Conservation (phyloP, 2,797 vertebrate species). For the Squalus acanthias region DNA sequence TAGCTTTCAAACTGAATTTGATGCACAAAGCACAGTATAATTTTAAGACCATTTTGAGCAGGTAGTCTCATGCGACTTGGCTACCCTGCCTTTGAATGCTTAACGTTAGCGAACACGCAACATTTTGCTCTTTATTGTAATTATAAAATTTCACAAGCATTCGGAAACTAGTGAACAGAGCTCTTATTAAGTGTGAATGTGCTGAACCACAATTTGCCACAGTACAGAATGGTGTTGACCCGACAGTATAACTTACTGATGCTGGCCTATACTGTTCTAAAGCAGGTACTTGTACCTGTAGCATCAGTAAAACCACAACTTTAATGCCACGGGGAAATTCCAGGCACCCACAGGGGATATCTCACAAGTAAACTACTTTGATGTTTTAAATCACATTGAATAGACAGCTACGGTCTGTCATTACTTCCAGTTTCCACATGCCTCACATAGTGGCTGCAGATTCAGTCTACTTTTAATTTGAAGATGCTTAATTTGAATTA, state of each 20-base stretch:
- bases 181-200: background rate
- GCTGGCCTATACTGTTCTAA: background rate
- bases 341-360: too few species aligned
- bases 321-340: background rate
- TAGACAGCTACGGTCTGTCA: background rate
- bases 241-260: background rate
- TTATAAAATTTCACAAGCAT: background rate
- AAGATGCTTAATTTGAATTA: background rate
- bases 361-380: too few species aligned
- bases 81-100: background rate
- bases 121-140: background rate
- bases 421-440: background rate
- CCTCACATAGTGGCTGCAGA: background rate
- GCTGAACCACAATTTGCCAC: background rate
- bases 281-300: too few species aligned
- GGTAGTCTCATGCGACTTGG: background rate
- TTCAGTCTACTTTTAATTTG: background rate
- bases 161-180: too few species aligned
- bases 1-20: background rate
- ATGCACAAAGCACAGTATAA: background rate
- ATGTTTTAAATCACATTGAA: background rate
- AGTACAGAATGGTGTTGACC: background rate
- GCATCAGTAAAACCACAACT: background rate
- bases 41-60: background rate
- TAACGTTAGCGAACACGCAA: background rate